Percentiles rank a stretch among this genome's conserved stretches.
These are phyloP conservation scores for Ramazzottius varieornatus DNA, from an alignment of 2,888 invertebrate species.

Conservation along the genomic window DNA sequence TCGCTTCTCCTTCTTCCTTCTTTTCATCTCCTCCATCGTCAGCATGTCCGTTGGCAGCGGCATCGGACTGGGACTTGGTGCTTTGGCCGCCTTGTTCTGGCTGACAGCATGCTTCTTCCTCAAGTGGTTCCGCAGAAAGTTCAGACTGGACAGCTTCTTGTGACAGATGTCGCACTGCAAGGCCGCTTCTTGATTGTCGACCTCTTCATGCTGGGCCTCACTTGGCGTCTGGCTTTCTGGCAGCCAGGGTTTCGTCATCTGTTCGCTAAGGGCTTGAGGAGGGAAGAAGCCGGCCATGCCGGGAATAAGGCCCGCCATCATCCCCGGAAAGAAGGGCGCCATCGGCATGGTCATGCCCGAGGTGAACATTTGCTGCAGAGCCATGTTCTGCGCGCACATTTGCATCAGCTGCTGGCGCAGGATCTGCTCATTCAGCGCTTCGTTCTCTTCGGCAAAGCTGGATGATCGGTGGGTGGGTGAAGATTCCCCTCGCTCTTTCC, in stretches of 20 bases:
- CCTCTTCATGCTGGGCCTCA: constrained; percentile 10
- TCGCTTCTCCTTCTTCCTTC: no score
- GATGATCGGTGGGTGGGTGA: no score
- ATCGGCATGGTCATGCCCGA: neutral
- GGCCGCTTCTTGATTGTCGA: constrained; percentile 6
- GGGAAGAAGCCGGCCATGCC: neutral
- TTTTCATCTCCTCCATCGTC: no score
- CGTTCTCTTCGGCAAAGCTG: no score
- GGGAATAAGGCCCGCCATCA: neutral
- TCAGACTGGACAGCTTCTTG: constrained; percentile 74
- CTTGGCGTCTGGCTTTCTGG: neutral
- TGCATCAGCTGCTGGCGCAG: neutral
- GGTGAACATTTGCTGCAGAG: neutral
- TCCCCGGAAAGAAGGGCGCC: neutral
- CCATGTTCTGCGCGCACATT: neutral
- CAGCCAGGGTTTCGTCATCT: no score
- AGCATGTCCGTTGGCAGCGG: no score
- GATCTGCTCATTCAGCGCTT: neutral
- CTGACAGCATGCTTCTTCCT: constrained; percentile 34
- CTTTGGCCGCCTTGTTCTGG: no score
- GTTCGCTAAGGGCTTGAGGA: neutral
- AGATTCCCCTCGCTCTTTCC: no score
- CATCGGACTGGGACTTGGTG: no score
- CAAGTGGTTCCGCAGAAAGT: constrained; percentile 98
- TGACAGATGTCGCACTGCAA: constrained; percentile 63